phyloP scores from a whole-genome alignment of 2,888 invertebrate species.

The Hydropsyche betteni region DNA sequence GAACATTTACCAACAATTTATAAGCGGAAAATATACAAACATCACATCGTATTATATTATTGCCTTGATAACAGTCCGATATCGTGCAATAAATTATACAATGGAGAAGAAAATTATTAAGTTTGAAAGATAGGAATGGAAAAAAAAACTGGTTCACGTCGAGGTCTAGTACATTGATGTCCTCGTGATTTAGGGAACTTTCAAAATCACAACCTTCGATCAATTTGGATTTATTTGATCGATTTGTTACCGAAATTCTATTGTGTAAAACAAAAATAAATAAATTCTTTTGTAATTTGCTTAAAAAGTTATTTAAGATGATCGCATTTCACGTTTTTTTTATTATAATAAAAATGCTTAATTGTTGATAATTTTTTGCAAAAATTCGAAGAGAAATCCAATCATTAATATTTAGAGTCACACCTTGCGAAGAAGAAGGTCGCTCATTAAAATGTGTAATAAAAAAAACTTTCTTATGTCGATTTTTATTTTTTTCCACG shows the following conservation, averaged over 20 bases:
- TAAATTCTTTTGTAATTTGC: too few relatives aligned
- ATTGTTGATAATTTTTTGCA: not conserved
- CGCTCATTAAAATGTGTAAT: not conserved
- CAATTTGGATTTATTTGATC: not conserved
- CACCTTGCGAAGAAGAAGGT: conserved; percentile 18
- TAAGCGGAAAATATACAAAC: too few relatives aligned
- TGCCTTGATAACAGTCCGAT: too few relatives aligned
- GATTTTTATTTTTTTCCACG: conserved; percentile 5
- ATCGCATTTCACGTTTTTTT: too few relatives aligned
- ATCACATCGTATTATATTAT: too few relatives aligned
- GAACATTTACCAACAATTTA: too few relatives aligned
- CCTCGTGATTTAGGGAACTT: conserved; percentile 1
- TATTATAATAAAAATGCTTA: too few relatives aligned
- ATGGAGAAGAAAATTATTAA: too few relatives aligned
- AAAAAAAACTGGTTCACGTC: conserved; percentile 18
- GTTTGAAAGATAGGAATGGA: too few relatives aligned
- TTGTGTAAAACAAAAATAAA: too few relatives aligned
- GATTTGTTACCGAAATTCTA: not conserved
- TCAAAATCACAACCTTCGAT: conserved; percentile 13
- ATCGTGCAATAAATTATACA: too few relatives aligned
- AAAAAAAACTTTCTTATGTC: not conserved
- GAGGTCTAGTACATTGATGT: conserved; percentile 12
- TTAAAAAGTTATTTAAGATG: too few relatives aligned
- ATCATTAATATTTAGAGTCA: conserved; percentile 25
- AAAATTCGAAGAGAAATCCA: conserved; percentile 9